These are phyloP conservation scores for Fukomys damarensis DNA, from an alignment of 2,113 vertebrate species.

Conservation along the genomic window DNA sequence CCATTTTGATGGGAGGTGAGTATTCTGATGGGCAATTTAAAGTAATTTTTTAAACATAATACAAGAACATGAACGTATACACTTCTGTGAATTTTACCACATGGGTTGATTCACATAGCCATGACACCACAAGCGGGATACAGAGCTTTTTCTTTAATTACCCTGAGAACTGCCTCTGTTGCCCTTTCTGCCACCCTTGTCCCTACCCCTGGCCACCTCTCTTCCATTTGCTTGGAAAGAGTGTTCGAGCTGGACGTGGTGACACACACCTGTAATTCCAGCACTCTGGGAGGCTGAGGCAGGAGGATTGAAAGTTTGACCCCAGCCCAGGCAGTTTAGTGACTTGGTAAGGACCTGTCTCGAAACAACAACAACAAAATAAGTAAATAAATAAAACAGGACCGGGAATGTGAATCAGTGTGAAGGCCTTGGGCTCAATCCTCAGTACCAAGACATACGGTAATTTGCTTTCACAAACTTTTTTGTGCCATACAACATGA, in stretches of 20 bases:
- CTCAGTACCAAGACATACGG: not conserved
- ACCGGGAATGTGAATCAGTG: not conserved
- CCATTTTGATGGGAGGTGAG: not conserved
- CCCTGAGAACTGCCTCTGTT: not conserved
- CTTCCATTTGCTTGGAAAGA: not conserved
- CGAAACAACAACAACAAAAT: not conserved
- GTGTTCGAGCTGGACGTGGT: not conserved
- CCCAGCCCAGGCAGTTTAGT: not conserved
- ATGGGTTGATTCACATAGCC: not conserved
- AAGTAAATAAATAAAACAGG: not conserved
- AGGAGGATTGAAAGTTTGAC: not conserved
- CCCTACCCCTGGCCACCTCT: not conserved
- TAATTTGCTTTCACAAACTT: not conserved
- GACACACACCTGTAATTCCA: not conserved
- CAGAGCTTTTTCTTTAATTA: not conserved
- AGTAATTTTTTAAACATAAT: not conserved
- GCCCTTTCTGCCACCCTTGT: not conserved
- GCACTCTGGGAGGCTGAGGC: not conserved
- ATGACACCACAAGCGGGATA: not conserved
- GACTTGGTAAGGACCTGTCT: not conserved
- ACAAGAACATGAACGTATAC: not conserved
- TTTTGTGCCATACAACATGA: not conserved
- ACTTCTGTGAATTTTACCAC: not conserved
- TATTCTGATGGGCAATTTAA: not conserved
- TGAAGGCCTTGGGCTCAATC: not conserved